phyloP scores from a whole-genome alignment of 2,888 invertebrate genomes.

The Acleris cristana region DNA sequence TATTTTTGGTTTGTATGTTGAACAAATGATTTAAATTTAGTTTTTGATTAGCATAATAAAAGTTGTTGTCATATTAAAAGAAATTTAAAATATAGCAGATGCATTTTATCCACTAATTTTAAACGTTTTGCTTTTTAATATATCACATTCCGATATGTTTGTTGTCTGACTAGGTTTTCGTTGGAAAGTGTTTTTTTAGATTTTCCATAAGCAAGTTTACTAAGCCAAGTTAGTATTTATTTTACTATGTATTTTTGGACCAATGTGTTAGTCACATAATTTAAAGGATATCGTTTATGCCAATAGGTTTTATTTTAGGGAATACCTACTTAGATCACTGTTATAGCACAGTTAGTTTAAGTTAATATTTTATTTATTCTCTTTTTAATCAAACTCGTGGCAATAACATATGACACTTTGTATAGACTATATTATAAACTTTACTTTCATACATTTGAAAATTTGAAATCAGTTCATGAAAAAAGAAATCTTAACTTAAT shows the following conservation, averaged over 20 bases:
- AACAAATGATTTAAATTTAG: too few species aligned
- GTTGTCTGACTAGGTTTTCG: constrained; percentile 14
- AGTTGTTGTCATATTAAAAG: constrained; percentile 5
- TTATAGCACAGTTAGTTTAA: constrained; percentile 41
- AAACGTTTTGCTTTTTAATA: constrained; percentile 6
- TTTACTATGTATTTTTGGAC: constrained; percentile 7
- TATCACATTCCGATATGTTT: constrained; percentile 25
- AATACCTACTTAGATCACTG: constrained; percentile 34
- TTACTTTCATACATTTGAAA: neutral
- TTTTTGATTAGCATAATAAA: neutral
- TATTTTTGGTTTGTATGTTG: too few species aligned
- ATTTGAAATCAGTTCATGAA: too few species aligned
- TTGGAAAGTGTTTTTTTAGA: neutral
- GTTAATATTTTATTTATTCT: constrained; percentile 43
- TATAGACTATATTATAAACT: constrained; percentile 12
- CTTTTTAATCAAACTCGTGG: constrained; percentile 38
- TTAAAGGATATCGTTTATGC: constrained; percentile 27
- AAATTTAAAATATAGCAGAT: neutral
- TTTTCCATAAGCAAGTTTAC: constrained; percentile 21
- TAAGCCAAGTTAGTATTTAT: constrained; percentile 2
- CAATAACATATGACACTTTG: constrained; percentile 36
- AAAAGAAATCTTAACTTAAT: neutral
- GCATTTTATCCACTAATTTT: constrained; percentile 18
- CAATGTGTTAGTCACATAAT: constrained; percentile 14
- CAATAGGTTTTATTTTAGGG: constrained; percentile 35